Base-by-base conservation (phyloP, 2,797 vertebrate species). In the Cyprinella venusta region DNA sequence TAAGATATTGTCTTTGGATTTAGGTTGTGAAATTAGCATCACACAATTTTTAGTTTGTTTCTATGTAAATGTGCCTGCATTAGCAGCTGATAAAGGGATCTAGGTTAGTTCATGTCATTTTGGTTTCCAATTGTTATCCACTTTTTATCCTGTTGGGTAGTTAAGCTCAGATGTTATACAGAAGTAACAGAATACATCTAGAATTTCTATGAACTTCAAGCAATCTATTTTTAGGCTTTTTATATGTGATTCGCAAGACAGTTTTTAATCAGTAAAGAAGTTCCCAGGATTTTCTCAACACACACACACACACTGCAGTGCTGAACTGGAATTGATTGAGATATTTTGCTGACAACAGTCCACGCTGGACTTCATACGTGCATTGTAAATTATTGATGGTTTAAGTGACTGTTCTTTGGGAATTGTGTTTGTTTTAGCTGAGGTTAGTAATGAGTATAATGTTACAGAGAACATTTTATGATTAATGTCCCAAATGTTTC, bases 261-360 rank as follows among this genome's bases (percentile, higher is more conserved):
- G 9, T 64, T 72, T 30, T 52, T 16, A 48, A 63, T 71, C 33
- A 82, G 45, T 67, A 33, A 56, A 75, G 45, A 54, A 76, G n/a
- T 42, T 70, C 50, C n/a, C 24, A 12, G 16, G 71, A 75, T 36
- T 52, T 12, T 38, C 10, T 52, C 50, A 13, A 40, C 36, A 63
- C 65, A 42, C 52, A n/a, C 52, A 54, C 15, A 50, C 15, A 48
- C 13, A 48, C 65, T 40, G 33, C 59, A 68, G 89, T 69, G 77
- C 71, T 87, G 86, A 86, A 63, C 15, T 42, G 48, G 48, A 82
- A 80, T 81, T 76, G 56, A 80, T 84, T 88, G 65, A 80, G 50
- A 56, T 18, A 0, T 83, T 76, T 83, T 69, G 74, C 63, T 83
- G 81, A 83, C 72, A 83, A 24, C 38, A 76, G 18, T 45, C 36